phyloP scores from a whole-genome alignment of 1,140 invertebrate species.

The Gryon sp. region DNA sequence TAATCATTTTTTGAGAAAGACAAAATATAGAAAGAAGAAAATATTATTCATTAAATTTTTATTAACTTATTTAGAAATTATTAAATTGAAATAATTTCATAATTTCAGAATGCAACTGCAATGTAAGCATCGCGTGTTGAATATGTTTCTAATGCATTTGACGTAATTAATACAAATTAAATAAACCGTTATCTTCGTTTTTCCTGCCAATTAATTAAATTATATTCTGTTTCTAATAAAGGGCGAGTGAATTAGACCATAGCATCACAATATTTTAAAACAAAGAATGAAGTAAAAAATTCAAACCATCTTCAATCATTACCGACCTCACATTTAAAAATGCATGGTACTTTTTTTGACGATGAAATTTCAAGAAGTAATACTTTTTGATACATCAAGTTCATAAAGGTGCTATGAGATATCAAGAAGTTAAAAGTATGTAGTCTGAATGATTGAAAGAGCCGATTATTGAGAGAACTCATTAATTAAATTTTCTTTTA shows the following conservation, averaged over 20 bases:
- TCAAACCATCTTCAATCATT: too few species aligned
- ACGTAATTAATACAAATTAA: slow-evolving; percentile 4
- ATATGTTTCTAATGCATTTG: slow-evolving; percentile 14
- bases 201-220: too few species aligned
- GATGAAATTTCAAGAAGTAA: background rate
- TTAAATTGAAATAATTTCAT: slow-evolving; percentile 23
- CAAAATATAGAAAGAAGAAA: too few species aligned
- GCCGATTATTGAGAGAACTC: slow-evolving; percentile 11
- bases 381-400: slow-evolving; percentile 1
- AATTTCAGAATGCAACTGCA: slow-evolving; percentile 11
- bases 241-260: background rate
- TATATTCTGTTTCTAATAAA: slow-evolving; percentile 1
- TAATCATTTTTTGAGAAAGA: too few species aligned
- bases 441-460: slow-evolving; percentile 44
- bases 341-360: too few species aligned
- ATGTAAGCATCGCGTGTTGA: background rate
- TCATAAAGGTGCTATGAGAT: slow-evolving; percentile 1
- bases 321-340: too few species aligned
- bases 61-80: too few species aligned
- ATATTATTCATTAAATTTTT: too few species aligned
- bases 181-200: background rate
- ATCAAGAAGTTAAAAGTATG: slow-evolving; percentile 19
- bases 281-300: too few species aligned
- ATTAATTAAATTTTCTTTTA: slow-evolving; percentile 57
- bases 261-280: too few species aligned